These are phyloP conservation scores for Bruchidius siliquastri DNA, from an alignment of 2,888 invertebrate genomes.

Conservation along the genomic window DNA sequence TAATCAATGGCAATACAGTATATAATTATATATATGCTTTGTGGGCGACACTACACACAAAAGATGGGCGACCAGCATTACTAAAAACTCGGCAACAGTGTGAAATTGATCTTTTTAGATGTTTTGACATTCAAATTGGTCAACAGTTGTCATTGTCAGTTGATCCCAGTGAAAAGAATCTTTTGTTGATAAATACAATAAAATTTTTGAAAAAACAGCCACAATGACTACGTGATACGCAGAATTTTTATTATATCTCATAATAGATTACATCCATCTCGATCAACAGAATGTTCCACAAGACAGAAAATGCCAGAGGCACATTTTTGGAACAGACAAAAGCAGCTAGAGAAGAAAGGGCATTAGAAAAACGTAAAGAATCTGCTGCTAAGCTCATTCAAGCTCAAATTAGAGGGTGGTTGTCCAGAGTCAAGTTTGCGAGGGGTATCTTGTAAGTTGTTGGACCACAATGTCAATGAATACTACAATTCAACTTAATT, in stretches of 20 bases:
- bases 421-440: constrained; percentile 61
- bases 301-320: constrained; percentile 63
- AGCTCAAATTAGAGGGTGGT: constrained; percentile 69
- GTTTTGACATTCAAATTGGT: no score
- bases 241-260: neutral
- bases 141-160: no score
- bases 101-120: no score
- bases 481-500: no score
- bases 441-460: constrained; percentile 64
- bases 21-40: no score
- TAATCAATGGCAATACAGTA: no score
- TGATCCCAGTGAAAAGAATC: neutral
- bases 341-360: constrained; percentile 84
- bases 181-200: neutral
- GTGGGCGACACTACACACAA: no score
- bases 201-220: neutral
- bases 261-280: neutral
- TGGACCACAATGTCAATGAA: neutral
- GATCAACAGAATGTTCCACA: constrained; percentile 54
- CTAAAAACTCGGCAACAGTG: no score
- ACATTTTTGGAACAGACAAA: constrained; percentile 86
- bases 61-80: no score
- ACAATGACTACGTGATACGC: neutral
- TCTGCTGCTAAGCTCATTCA: constrained; percentile 71
- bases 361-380: constrained; percentile 76